These are phyloP conservation scores for Phyllopteryx taeniolatus DNA, from an alignment of 2,113 vertebrate genomes.

Conservation along the genomic window DNA sequence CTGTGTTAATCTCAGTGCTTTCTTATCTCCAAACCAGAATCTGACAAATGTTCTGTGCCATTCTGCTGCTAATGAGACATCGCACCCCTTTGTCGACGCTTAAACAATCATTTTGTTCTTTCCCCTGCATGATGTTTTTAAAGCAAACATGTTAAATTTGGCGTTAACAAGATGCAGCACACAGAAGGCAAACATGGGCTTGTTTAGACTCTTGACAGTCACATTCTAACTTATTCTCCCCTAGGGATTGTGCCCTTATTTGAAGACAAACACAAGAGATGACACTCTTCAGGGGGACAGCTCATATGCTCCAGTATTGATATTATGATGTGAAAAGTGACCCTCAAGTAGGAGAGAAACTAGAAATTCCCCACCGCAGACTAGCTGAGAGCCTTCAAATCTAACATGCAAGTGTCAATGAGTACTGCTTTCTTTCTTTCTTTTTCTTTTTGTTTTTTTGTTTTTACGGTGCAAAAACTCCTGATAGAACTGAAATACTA, in stretches of 20 bases:
- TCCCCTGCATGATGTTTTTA: constrained; percentile 9
- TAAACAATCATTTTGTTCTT: constrained; percentile 5
- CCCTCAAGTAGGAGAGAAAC: constrained; percentile 73
- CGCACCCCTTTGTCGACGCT: constrained; percentile 10
- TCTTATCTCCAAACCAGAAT: not conserved
- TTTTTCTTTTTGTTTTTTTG: not conserved
- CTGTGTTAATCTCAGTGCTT: constrained; percentile 17
- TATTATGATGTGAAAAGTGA: constrained; percentile 72
- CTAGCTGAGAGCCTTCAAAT: constrained; percentile 68
- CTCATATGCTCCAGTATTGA: constrained; percentile 59
- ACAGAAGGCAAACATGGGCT: constrained; percentile 23
- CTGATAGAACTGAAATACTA: constrained; percentile 46
- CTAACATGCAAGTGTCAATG: constrained; percentile 70
- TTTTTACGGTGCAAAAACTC: not conserved
- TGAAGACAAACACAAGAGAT: constrained; percentile 28
- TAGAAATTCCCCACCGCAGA: constrained; percentile 71
- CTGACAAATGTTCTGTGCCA: not conserved
- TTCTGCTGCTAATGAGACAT: not conserved
- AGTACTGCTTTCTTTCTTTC: constrained; percentile 36
- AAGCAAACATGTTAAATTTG: constrained; percentile 20
- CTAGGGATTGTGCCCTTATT: constrained; percentile 32
- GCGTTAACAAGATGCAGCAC: constrained; percentile 10
- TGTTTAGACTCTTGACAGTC: constrained; percentile 20
- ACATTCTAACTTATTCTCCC: constrained; percentile 14
- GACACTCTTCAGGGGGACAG: constrained; percentile 56